These are phyloP conservation scores for Menidia menidia DNA, from an alignment of 2,797 vertebrate genomes.

Conservation along the genomic window DNA sequence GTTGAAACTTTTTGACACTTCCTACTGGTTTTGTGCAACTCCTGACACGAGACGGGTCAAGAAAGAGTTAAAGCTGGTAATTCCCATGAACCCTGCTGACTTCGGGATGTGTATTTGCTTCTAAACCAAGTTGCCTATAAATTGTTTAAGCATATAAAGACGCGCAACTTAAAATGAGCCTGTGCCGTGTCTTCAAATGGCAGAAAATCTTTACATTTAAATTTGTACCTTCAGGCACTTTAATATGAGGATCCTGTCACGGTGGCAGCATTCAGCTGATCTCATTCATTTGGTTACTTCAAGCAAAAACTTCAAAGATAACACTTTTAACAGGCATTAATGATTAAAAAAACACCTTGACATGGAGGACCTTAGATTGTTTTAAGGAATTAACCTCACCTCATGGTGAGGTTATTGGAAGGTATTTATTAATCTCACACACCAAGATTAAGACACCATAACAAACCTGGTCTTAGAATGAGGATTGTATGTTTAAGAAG, in stretches of 20 bases:
- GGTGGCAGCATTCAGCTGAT: neutral
- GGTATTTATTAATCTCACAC: no score
- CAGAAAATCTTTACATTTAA: neutral
- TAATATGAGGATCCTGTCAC: neutral
- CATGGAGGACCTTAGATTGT: no score
- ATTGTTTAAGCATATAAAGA: neutral
- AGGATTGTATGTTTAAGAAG: no score
- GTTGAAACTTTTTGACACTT: constrained; percentile 2
- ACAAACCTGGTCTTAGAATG: no score
- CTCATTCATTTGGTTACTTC: neutral
- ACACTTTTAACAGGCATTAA: no score
- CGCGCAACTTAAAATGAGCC: neutral
- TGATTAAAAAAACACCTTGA: no score
- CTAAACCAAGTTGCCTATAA: neutral
- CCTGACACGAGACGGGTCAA: neutral
- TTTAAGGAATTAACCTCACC: no score
- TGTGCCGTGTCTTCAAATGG: neutral
- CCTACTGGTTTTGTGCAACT: neutral
- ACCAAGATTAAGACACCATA: no score
- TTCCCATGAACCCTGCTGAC: neutral
- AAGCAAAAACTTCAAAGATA: no score
- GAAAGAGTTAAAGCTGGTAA: neutral
- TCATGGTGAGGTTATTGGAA: no score
- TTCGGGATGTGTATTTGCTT: neutral
- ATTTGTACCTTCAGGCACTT: neutral